Evolutionary conservation across 2,797 vertebrate species (phyloP), one percentile per base, ranked within the genome.

Genomic region (Pampus argenteus): DNA sequence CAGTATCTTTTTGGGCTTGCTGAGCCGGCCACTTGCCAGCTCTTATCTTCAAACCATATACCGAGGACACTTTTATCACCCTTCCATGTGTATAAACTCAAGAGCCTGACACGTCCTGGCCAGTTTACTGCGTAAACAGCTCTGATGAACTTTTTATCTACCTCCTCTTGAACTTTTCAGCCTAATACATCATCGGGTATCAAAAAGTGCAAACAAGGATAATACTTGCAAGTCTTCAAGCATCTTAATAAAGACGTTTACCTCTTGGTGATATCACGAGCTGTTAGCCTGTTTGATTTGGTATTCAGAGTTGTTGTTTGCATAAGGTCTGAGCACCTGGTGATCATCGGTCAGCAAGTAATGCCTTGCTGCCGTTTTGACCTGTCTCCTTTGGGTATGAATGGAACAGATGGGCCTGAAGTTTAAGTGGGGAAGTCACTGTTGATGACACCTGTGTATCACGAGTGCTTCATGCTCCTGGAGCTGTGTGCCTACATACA

Each of bases 361-460:
- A 66, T 50, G 63, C 68, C 78, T 74, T 58, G 52, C 81, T 71
- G 74, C 54, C 76, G 64, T 67, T 44, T 45, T 68, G 75, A 62
- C 64, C 66, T 25, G 26, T 58, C 70, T 74, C 71, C 62, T 9
- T 25, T 55, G 71, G 57, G 67, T 59, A 66, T 81, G 77, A 87
- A 71, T 73, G 81, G 76, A 82, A 84, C 91, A 90, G 90, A 93
- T 92, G 89, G 88, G 29, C 57, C 40, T 20, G 59, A 61, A 56
- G 66, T 71, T 87, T 82, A 79, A 71, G 74, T 55, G 76, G 69
- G 57, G 66, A 76, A 66, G 73, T 45, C 75, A 69, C 73, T 79
- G 69, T 71, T 54, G 83, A 72, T 73, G 83, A 77, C 88, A 91
- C 85, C 88, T 91, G 89, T 66, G 81, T 75, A 47, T 70, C 78